Conservation (phyloP, 2,797 vertebrate species). For the Petrocephalus sullivani region DNA sequence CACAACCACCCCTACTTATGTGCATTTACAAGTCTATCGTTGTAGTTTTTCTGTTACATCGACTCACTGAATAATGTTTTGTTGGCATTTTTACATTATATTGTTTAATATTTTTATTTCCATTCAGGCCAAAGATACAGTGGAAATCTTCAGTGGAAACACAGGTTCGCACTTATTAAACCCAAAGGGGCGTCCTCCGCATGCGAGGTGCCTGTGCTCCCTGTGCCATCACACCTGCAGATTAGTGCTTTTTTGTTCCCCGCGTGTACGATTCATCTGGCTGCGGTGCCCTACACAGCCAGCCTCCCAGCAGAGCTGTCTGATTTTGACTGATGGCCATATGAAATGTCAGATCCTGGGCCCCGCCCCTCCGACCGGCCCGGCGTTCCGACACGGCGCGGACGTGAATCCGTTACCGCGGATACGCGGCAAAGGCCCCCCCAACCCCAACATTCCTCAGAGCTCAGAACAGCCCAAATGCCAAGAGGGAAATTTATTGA, state of each 20-base stretch:
- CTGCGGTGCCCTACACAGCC: background rate
- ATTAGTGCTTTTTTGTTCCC: background rate
- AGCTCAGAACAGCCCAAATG: background rate
- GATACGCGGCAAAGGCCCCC: background rate
- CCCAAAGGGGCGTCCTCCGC: background rate
- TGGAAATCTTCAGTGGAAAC: background rate
- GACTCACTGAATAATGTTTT: background rate
- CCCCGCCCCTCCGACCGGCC: background rate
- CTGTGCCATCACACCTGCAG: background rate
- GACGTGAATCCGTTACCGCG: background rate
- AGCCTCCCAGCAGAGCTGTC: background rate
- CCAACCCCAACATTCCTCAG: background rate
- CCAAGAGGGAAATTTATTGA: conserved; percentile 1
- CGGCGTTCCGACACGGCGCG: background rate
- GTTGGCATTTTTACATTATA: background rate
- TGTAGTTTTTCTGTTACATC: background rate
- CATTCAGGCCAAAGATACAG: background rate
- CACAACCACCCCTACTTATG: background rate
- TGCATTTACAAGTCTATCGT: background rate
- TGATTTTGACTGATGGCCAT: conserved; percentile 6
- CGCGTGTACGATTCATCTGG: background rate
- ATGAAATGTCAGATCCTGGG: background rate
- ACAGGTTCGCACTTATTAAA: background rate
- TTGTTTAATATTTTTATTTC: background rate
- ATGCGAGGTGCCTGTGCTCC: background rate